Conservation (phyloP, 2,113 vertebrate species). For the Coracopsis vasa region DNA sequence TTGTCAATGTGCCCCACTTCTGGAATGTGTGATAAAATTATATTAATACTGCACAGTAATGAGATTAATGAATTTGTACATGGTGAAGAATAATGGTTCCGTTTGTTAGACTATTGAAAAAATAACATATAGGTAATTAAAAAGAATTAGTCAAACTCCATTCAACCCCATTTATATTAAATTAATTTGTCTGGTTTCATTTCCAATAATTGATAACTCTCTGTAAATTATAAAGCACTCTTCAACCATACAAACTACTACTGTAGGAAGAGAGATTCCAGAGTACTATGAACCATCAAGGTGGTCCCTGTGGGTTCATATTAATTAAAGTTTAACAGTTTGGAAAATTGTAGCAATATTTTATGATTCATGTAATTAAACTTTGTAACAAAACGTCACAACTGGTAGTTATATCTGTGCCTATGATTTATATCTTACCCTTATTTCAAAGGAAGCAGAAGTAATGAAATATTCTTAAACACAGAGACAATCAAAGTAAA, state of each 20-base stretch:
- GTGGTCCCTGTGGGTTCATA: constrained; percentile 81
- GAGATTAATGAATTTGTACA: constrained; percentile 96
- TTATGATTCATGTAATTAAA: constrained; percentile 87
- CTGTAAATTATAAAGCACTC: constrained; percentile 76
- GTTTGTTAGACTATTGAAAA: constrained; percentile 88
- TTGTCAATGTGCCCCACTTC: constrained; percentile 86
- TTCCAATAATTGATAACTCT: constrained; percentile 83
- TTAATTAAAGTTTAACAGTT: constrained; percentile 85
- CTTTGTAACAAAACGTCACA: constrained; percentile 80
- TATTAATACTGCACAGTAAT: constrained; percentile 99
- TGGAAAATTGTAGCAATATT: constrained; percentile 85
- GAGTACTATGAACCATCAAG: constrained; percentile 77
- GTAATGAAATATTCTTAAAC: constrained; percentile 74
- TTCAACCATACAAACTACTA: constrained; percentile 56
- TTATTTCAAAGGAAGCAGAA: constrained; percentile 70
- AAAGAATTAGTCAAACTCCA: constrained; percentile 94
- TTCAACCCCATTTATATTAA: constrained; percentile 95
- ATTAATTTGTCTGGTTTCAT: constrained; percentile 92
- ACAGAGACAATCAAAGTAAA: constrained; percentile 51
- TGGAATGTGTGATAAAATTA: constrained; percentile 99
- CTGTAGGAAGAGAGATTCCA: constrained; percentile 64
- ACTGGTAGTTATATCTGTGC: constrained; percentile 74
- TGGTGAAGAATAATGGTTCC: constrained; percentile 79
- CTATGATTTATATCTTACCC: constrained; percentile 78
- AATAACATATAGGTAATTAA: constrained; percentile 97